Base-by-base conservation (phyloP, 2,888 invertebrate species). In the Andrena hattorfiana region DNA sequence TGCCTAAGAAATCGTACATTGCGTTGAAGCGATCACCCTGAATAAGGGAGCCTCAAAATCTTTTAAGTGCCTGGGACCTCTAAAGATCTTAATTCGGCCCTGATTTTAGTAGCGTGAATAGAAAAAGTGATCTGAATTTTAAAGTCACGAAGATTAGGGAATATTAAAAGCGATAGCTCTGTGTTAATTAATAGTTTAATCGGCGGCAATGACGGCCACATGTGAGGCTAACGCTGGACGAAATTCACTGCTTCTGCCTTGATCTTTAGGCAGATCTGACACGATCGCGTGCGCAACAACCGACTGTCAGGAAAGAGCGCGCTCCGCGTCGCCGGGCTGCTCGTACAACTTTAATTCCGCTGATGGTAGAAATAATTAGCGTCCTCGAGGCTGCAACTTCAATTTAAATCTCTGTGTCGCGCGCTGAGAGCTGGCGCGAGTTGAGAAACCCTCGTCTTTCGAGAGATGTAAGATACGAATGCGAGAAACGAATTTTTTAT, bases 191-290 rank as follows among this genome's bases (percentile, higher is more conserved):
- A 74, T 64, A 30, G 72, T 54, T 78, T 87, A 60, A 76, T 72
- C 63, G 71, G 63, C 74, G 64, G 69, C 76, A 63, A 68, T 56
- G 76, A 84, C 69, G 77, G 70, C 77, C 68, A 75, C 75, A 42
- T 69, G 28, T 28, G 72, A 77, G 72, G 56, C 60, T 85, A 74
- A 69, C 56, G 51, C 70, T 81, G 63, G 73, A 77, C 79, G 75
- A 81, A 79, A 70, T 76, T 81, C 54, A 26, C 71, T 62, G 73
- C 49, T 63, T 66, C 49, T 67, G 35, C 13, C 63, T 66, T 81
- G 81, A 85, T 78, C 78, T 42, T 83, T 76, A 68, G 75, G 49
- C 80, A 74, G 67, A 76, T 72, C 60, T 67, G 59, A 78, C 81
- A 66, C 32, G 76, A 81, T 87, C 77, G 54, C 87, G 68, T 72